These are phyloP conservation scores for Ornithoptera priamus DNA, from an alignment of 2,888 invertebrate species.

Conservation along the genomic window DNA sequence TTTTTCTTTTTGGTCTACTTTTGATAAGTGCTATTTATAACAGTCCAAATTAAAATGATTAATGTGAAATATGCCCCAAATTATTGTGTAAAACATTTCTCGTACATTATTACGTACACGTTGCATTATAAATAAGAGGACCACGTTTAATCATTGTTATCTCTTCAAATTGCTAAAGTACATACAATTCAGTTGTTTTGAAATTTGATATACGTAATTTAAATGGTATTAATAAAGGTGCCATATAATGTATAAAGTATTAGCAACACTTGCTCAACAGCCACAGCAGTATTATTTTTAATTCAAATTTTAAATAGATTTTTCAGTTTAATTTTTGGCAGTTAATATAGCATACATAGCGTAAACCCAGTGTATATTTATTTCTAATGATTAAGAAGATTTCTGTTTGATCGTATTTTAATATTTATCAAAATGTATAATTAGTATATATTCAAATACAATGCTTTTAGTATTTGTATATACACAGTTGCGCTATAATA, in stretches of 20 bases:
- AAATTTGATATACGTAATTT: slow-evolving; percentile 3
- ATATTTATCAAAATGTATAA: not conserved
- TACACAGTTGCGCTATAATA: slow-evolving; percentile 22
- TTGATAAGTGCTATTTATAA: slow-evolving; percentile 14
- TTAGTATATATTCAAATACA: not conserved
- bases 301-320: too few species aligned
- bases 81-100: not conserved
- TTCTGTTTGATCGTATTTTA: not conserved
- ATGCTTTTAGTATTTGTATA: slow-evolving; percentile 18
- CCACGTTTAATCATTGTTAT: slow-evolving; percentile 12
- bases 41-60: not conserved
- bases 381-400: not conserved
- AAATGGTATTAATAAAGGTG: slow-evolving; percentile 2
- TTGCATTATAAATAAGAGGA: slow-evolving; percentile 15
- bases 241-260: not conserved
- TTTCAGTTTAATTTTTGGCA: too few species aligned
- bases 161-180: not conserved
- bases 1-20: slow-evolving; percentile 13
- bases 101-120: not conserved
- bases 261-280: slow-evolving; percentile 19
- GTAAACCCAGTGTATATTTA: not conserved
- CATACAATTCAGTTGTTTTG: not conserved
- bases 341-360: not conserved
- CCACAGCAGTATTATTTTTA: slow-evolving; percentile 19
- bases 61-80: slow-evolving; percentile 5